Evolutionary conservation across 1,140 invertebrate species (phyloP).

Genomic region (Trachymyrmex septentrionalis): DNA sequence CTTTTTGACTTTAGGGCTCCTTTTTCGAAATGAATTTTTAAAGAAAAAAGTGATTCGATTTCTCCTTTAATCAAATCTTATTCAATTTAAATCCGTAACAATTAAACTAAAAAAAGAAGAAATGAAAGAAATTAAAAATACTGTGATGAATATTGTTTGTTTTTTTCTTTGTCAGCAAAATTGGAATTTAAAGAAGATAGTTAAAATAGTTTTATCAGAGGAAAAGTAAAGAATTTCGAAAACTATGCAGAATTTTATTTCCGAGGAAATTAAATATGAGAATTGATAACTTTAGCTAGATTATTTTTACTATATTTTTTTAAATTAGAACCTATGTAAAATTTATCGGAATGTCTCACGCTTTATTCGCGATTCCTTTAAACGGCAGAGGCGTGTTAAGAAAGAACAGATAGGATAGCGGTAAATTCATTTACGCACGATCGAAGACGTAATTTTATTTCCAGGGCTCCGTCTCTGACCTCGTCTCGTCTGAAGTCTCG

Average conservation of each 20-base stretch:
- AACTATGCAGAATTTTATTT: neutral
- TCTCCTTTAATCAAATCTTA: neutral
- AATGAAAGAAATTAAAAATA: neutral
- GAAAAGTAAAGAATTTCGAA: neutral
- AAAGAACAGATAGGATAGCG: constrained; percentile 31
- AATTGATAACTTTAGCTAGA: neutral
- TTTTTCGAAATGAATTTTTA: neutral
- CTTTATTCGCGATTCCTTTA: neutral
- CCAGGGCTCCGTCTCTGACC: constrained; percentile 66
- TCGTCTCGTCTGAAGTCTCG: constrained; percentile 60
- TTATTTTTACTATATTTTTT: neutral
- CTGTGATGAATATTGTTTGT: neutral
- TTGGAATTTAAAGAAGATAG: neutral
- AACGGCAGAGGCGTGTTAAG: neutral
- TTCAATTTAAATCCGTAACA: neutral
- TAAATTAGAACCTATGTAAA: neutral
- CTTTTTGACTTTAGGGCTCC: neutral
- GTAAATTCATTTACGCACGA: constrained; percentile 75
- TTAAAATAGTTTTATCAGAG: too few relatives aligned
- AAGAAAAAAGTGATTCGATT: neutral
- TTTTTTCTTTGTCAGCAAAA: neutral
- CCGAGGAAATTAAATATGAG: neutral
- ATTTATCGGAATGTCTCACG: neutral
- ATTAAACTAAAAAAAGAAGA: neutral
- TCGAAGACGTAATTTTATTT: constrained; percentile 78